Evolutionary conservation across 2,888 invertebrate genomes (phyloP).

Genomic region (Heliconius erato): DNA sequence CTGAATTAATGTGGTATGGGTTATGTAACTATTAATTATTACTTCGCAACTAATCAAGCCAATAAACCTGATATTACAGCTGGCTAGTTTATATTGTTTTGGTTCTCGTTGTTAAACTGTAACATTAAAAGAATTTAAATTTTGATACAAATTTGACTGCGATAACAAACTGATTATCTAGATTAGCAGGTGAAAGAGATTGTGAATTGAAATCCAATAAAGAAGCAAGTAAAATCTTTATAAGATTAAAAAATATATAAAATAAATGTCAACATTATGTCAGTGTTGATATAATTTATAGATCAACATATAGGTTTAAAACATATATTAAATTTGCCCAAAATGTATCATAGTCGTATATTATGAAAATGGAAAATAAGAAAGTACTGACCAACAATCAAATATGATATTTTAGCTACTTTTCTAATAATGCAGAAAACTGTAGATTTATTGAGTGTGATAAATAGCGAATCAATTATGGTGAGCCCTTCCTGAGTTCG

Average conservation of each 20-base stretch:
- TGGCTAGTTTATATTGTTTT: slow-evolving; percentile 13
- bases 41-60: slow-evolving; percentile 24
- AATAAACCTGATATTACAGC: background rate
- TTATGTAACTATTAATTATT: slow-evolving; percentile 38
- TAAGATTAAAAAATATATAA: too few relatives aligned
- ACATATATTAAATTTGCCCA: too few relatives aligned
- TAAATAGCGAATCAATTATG: slow-evolving; percentile 65
- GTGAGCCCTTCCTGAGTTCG: slow-evolving; percentile 81
- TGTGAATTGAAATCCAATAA: too few relatives aligned
- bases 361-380: background rate
- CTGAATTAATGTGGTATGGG: slow-evolving; percentile 29
- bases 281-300: too few relatives aligned
- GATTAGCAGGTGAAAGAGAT: too few relatives aligned
- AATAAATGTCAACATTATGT: too few relatives aligned
- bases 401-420: background rate
- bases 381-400: background rate
- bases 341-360: too few relatives aligned
- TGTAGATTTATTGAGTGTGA: slow-evolving; percentile 47
- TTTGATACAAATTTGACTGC: background rate
- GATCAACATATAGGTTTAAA: too few relatives aligned
- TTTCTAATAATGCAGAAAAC: slow-evolving; percentile 35
- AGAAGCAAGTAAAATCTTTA: too few relatives aligned
- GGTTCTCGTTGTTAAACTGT: background rate
- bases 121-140: background rate
- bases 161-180: too few relatives aligned